Evolutionary conservation across 2,113 vertebrate genomes (phyloP).

Genomic region (Aix galericulata): DNA sequence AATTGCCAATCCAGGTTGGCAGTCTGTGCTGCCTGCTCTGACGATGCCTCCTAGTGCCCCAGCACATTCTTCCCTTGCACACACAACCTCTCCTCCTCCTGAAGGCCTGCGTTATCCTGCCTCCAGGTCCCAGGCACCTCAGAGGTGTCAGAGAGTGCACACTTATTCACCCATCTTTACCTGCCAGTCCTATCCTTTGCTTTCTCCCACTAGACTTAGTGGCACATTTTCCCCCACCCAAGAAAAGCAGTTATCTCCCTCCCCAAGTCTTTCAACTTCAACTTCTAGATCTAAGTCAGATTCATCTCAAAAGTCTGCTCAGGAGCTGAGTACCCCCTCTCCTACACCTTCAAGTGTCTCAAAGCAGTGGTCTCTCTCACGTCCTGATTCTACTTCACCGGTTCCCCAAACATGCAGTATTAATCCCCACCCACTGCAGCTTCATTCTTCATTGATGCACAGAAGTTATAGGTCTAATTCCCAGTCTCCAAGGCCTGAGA

Average conservation of each 20-base stretch:
- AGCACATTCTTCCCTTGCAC: conserved; percentile 16
- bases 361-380: background rate
- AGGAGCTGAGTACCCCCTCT: background rate
- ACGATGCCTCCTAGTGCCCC: conserved; percentile 16
- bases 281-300: conserved; percentile 3
- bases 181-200: conserved; percentile 52
- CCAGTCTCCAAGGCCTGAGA: conserved; percentile 41
- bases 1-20: background rate
- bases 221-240: background rate
- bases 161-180: conserved; percentile 57
- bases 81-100: background rate
- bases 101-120: background rate
- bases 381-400: background rate
- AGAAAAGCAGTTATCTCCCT: conserved; percentile 44
- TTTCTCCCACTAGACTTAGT: conserved; percentile 11
- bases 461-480: conserved; percentile 6
- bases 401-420: background rate
- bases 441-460: conserved; percentile 4
- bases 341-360: background rate
- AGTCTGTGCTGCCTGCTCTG: background rate
- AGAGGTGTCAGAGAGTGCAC: conserved; percentile 44
- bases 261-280: conserved; percentile 31
- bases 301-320: background rate
- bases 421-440: background rate
- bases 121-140: background rate